Base-by-base conservation (phyloP, 2,888 invertebrate genomes). In the Poecilobothrus nobilitatus region DNA sequence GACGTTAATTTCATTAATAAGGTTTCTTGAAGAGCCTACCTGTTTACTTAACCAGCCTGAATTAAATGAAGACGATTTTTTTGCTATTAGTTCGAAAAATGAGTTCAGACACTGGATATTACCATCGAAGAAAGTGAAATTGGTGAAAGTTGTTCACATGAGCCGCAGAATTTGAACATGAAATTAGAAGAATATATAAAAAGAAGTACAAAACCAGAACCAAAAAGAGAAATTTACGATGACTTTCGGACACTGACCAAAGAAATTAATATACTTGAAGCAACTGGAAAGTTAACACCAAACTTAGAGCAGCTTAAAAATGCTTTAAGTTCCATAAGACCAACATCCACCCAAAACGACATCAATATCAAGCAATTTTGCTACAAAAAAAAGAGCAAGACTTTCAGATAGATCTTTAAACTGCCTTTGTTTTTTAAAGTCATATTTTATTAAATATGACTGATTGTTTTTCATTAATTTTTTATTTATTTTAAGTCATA, bases 401-500 rank as follows among this genome's bases (percentile, higher is more conserved):
- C 21, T 62, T 20, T 62, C 62, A 20, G 62, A 62, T 21, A 62
- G 21, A 62, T 62, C 62, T 9, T 21, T 62, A 21, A 22, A 62
- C 21, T 21, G 21, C 21, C 21, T 62, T 21, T 62, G 62, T 62
- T 20, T 62, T 8, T 21, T 64, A 64, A 64, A 64, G 27, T 2
- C 15, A 18, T 27, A 64, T 64, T 64, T 64, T 33, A 64, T 27
- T 12, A 64, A 64, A 62, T n/a, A 62, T 62, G 62, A 62, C 62
- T 62, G 62, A 62, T 62, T 3, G n/a, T 62, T 62, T 62, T 62
- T 62, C 62, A 62, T 62, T 62, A 62, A 20, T 62, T 62, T 62
- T 62, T 62, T 62, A 62, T 62, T 62, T 62, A 62, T 62, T 62
- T 62, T 62, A 62, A 20, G 62, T 62, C 62, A 62, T 62, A 20